Evolutionary conservation across 2,888 invertebrate genomes (phyloP), one percentile per base, ranked within the genome.

Genomic region (Teleiodes luculella): DNA sequence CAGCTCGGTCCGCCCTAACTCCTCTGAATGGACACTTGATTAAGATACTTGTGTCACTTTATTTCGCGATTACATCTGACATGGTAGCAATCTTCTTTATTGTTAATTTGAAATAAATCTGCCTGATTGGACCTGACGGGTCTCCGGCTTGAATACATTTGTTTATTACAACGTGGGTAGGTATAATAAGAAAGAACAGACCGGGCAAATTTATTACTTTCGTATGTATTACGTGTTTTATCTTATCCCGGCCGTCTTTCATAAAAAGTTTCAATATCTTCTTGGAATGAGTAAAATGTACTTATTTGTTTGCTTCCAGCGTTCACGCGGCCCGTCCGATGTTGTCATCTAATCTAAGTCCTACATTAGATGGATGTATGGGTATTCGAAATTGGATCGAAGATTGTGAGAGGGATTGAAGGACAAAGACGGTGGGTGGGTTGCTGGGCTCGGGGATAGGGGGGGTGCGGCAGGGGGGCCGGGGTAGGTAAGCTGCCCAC

Each of bases 1-100:
- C 82, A 76, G 78, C 76, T 77, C 74, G 68, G 70, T 63, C 73
- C 70, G 68, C 75, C 76, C 76, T 83, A 80, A 82, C 79, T 81
- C 83, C 76, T 65, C 63, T 68, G 76, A 86, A 86, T 86, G 82
- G 83, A 81, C 81, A 80, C 84, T 86, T 86, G 85, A 88, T 87
- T 86, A 87, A 85, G 87, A 84, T 81, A 83, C 83, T 87, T 76
- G 80, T 83, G 80, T 80, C 83, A 81, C 82, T 86, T 87, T 84
- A 86, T 85, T 81, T 77, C 71, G 78, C 80, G 83, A 86, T 86
- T 83, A 85, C 80, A 81, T 79, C 78, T 79, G 79, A 80, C 78
- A 74, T 77, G 75, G 77, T 75, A 72, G 71, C 77, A 75, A 80
- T 80, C 76, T 81, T 67, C 74, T 83, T 82, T 82, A 83, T 76